phyloP scores from a whole-genome alignment of 2,797 vertebrate genomes.

The Pagetopsis macropterus region DNA sequence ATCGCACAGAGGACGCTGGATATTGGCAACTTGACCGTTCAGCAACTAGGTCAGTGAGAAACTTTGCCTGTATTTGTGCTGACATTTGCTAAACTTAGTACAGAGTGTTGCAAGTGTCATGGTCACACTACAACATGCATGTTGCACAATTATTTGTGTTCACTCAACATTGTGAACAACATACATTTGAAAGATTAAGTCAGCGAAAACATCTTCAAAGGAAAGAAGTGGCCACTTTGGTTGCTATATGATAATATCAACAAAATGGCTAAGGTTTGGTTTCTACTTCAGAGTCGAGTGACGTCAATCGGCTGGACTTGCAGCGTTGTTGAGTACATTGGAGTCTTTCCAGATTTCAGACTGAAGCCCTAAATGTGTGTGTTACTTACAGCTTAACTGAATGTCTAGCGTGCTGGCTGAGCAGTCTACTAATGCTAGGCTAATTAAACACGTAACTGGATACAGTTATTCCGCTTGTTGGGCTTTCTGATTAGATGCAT shows the following conservation, averaged over 20 bases:
- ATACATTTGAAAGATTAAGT: not conserved
- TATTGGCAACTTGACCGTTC: constrained; percentile 87
- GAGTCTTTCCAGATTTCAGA: constrained; percentile 45
- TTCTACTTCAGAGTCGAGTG: constrained; percentile 10
- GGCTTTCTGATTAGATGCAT: constrained; percentile 11
- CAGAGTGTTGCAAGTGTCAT: not conserved
- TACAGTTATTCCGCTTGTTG: constrained; percentile 15
- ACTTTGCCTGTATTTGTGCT: not conserved
- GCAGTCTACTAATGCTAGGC: constrained; percentile 16
- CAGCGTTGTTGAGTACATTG: constrained; percentile 23
- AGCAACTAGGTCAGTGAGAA: constrained; percentile 83
- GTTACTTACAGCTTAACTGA: constrained; percentile 28
- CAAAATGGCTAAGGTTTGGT: constrained; percentile 12
- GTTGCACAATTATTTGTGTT: constrained; percentile 2
- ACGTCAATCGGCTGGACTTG: constrained; percentile 9
- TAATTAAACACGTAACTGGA: constrained; percentile 27
- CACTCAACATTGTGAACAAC: not conserved
- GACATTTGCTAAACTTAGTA: not conserved
- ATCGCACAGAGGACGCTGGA: constrained; percentile 87
- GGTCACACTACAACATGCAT: not conserved
- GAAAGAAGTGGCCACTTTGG: not conserved
- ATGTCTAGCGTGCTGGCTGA: constrained; percentile 14
- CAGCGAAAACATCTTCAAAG: not conserved
- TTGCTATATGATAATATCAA: constrained; percentile 10
- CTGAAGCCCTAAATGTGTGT: constrained; percentile 32